Conservation (phyloP, 2,797 vertebrate genomes). For the Pagetopsis macropterus region DNA sequence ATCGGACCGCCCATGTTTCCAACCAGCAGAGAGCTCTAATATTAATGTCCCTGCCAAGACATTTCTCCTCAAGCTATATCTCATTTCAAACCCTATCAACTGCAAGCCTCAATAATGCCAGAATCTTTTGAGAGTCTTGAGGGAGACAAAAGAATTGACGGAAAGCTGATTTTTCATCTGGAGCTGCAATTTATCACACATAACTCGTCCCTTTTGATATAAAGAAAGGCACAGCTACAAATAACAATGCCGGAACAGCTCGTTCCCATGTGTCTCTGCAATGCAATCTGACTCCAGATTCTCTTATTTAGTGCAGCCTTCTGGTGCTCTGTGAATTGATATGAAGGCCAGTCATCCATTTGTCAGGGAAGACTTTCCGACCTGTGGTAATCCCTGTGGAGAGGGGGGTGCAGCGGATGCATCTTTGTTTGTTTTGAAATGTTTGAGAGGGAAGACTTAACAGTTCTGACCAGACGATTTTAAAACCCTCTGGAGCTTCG, state of each 20-base stretch:
- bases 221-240: conserved; percentile 13
- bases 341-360: conserved; percentile 19
- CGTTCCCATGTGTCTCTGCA: conserved; percentile 25
- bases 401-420: conserved; percentile 5
- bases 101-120: conserved; percentile 14
- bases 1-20: conserved; percentile 38
- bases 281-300: conserved; percentile 20
- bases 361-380: conserved; percentile 26
- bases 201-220: not conserved
- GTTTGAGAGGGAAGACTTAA: conserved; percentile 28
- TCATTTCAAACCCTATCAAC: conserved; percentile 48
- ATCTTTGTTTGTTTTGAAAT: conserved; percentile 39
- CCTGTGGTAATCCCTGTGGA: not conserved
- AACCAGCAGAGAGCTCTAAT: conserved; percentile 26
- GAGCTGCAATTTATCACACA: conserved; percentile 41
- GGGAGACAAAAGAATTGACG: conserved; percentile 31
- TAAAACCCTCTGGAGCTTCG: conserved; percentile 15
- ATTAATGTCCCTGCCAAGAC: conserved; percentile 53
- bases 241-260: conserved; percentile 1
- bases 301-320: conserved; percentile 29
- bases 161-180: conserved; percentile 18
- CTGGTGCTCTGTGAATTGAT: conserved; percentile 17
- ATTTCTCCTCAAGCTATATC: conserved; percentile 36
- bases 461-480: conserved; percentile 11
- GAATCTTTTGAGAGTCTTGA: conserved; percentile 20